A percentile compares a stretch with the other conserved stretches of the same genome.
Evolutionary conservation across 2,113 vertebrate genomes (phyloP).

Genomic region (Dromiciops gliroides): DNA sequence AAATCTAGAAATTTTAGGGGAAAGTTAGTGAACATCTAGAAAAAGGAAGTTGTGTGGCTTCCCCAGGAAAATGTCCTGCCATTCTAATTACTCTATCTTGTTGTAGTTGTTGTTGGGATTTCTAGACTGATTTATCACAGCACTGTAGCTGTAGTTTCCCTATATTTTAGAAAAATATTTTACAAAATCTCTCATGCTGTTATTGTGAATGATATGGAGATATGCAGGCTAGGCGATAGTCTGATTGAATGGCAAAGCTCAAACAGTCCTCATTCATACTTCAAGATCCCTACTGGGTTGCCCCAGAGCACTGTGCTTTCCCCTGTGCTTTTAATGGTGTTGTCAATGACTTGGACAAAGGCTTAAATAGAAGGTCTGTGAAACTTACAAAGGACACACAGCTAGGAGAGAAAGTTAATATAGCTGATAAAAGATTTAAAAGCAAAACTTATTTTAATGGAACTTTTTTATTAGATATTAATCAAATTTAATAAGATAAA

Average conservation of each 20-base stretch:
- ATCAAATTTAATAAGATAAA: neutral
- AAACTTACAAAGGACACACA: neutral
- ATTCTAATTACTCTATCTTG: neutral
- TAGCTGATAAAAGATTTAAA: neutral
- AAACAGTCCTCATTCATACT: neutral
- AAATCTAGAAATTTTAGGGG: neutral
- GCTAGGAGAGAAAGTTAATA: neutral
- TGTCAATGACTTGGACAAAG: neutral
- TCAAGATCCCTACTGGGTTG: neutral
- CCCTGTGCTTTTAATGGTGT: neutral
- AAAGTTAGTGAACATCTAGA: neutral
- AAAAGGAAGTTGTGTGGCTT: neutral
- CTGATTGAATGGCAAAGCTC: neutral
- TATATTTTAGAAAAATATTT: neutral
- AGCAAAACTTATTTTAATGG: neutral
- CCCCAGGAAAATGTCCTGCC: neutral
- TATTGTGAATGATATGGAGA: neutral
- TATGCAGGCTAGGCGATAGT: neutral
- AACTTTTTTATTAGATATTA: neutral
- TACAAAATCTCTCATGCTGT: neutral
- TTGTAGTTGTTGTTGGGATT: neutral
- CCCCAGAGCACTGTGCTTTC: neutral
- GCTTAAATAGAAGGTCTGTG: neutral
- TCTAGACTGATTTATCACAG: neutral
- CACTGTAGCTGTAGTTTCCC: neutral